Base-by-base conservation (phyloP, 1,140 invertebrate species). In the Zophobas atratus region DNA sequence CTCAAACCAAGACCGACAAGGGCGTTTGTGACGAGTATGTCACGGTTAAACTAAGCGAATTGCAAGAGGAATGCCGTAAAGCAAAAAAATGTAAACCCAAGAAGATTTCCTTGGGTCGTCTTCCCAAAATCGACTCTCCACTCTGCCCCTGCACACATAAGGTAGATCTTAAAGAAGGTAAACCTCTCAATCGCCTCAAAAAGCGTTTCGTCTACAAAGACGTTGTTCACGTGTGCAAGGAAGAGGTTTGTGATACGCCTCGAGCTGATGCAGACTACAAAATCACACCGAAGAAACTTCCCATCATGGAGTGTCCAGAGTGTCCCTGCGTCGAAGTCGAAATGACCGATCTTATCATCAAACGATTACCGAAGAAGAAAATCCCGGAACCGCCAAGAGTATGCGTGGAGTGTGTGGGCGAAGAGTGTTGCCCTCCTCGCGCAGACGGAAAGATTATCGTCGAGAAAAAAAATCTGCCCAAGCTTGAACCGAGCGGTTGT, bases 361-460 rank as follows among this genome's bases (percentile, higher is more conserved):
- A 56, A 20, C 53, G 77, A 56, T 51, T 75, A 1, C 77, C 77
- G 1, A 75, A 70, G 6, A 78, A 70, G 4, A 55, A 57, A 6
- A 75, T 75, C 46, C 77, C 77, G 0, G 77, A 78, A 57, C 72
- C 72, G 0, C 20, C 6, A 5, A 51, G 38, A 32, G 63, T 51
- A 36, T 77, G 76, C 35, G 8, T 5, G n/a, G 36, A 55, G 33
- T 73, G 38, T 41, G 0, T 43, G 8, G 46, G 1, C 1, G 8
- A 48, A 6, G 46, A 35, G 1, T 67, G 43, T 71, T 60, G 57
- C 60, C 1, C 34, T 8, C 60, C 72, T 35, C 60, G 77, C 41
- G 72, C 77, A 6, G 77, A 78, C 38, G 72, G 5, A 8, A 55
- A 33, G 3, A 6, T 75, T 41, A 46, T 57, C 46, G 3, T 49